Evolutionary conservation across 53 echinoderm and acorn worm genomes (phyloP).

Genomic region (Echinarachnius parma): DNA sequence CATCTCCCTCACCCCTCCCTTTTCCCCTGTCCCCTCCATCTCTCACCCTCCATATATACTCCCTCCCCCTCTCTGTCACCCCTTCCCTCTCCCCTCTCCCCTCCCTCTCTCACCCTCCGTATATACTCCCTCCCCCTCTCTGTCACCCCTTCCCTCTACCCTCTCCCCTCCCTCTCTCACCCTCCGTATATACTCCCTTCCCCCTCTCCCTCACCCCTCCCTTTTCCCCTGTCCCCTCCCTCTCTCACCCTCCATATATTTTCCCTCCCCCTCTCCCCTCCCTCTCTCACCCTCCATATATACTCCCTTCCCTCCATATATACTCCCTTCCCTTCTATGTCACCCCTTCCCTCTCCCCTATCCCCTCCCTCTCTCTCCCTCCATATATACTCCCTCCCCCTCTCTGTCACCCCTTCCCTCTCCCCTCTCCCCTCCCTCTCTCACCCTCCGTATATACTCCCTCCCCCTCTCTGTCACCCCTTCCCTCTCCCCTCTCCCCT

Average conservation of each 20-base stretch:
- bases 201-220: not conserved
- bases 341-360: not conserved
- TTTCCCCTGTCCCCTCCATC: no score
- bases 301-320: not conserved
- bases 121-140: not conserved
- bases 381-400: not conserved
- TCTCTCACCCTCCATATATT: not conserved
- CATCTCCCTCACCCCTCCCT: no score
- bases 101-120: not conserved
- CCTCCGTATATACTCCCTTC: not conserved
- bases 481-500: not conserved
- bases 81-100: slow-evolving; percentile 3
- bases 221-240: not conserved
- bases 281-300: not conserved
- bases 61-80: not conserved
- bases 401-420: not conserved
- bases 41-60: not conserved
- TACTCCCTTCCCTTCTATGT: not conserved
- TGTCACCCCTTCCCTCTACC: not conserved
- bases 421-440: not conserved
- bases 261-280: not conserved
- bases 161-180: not conserved
- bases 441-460: not conserved
- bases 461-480: not conserved
- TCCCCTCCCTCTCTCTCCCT: not conserved